phyloP scores from a whole-genome alignment of 2,797 vertebrate species.

The Oreonectes daqikongensis region DNA sequence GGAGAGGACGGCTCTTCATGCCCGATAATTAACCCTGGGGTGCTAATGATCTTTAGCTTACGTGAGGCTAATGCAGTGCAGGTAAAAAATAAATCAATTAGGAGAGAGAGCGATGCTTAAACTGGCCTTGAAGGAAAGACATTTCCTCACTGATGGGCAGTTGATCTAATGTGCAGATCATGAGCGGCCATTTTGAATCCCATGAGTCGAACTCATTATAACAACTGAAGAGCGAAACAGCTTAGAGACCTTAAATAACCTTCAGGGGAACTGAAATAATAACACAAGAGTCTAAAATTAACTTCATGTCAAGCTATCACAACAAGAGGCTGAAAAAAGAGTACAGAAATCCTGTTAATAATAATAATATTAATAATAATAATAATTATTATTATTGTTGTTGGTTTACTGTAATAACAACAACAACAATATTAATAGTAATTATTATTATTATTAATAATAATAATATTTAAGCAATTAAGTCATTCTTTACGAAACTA shows the following conservation, averaged over 20 bases:
- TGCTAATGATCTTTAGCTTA: conserved; percentile 39
- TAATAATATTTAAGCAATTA: too few relatives aligned
- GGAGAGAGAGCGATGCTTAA: conserved; percentile 3
- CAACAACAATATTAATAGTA: too few relatives aligned
- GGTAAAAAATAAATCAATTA: conserved; percentile 26
- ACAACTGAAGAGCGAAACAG: neutral
- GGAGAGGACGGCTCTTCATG: conserved; percentile 9
- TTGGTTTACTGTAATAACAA: too few relatives aligned
- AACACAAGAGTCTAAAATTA: neutral
- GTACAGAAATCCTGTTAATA: too few relatives aligned
- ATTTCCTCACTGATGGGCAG: neutral
- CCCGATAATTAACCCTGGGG: conserved; percentile 8
- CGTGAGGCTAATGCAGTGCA: conserved; percentile 32
- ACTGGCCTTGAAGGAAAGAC: conserved; percentile 8
- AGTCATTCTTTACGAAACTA: too few relatives aligned
- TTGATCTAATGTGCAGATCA: conserved; percentile 12
- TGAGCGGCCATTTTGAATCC: conserved; percentile 10
- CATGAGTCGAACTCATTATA: neutral
- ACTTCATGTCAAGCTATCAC: neutral
- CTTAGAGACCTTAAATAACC: neutral
- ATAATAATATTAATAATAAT: too few relatives aligned
- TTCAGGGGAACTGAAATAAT: neutral
- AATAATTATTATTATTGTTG: too few relatives aligned
- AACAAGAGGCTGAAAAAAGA: too few relatives aligned
- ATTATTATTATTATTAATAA: too few relatives aligned